Conservation (phyloP, 2,113 vertebrate genomes). For the Solenodon paradoxus region DNA sequence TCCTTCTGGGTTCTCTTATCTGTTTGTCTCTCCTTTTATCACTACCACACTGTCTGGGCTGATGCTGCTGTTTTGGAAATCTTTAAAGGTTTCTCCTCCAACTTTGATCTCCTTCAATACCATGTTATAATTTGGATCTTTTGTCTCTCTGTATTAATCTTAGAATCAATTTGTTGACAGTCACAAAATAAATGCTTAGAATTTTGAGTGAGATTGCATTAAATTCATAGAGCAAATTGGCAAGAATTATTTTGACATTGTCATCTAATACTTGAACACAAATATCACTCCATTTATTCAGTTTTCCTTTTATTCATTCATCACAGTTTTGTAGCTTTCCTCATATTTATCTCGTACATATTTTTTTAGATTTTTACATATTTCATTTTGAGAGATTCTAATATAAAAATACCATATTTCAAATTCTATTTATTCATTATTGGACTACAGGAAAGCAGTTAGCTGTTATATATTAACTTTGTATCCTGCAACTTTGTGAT, state of each 20-base stretch:
- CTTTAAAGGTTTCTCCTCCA: background rate
- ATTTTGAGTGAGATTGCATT: background rate
- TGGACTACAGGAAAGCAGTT: background rate
- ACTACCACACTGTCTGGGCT: background rate
- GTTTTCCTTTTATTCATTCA: background rate
- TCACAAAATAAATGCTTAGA: background rate
- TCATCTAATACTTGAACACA: background rate
- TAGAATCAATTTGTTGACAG: background rate
- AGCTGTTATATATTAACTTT: background rate
- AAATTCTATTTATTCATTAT: background rate
- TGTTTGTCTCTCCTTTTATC: background rate
- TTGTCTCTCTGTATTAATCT: background rate
- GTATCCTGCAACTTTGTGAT: background rate
- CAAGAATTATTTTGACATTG: background rate
- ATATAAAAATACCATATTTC: constrained; percentile 1
- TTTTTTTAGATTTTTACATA: background rate
- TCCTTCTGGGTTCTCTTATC: background rate
- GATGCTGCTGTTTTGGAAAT: background rate
- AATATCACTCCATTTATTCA: background rate
- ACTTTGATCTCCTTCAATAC: background rate
- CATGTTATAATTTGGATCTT: background rate
- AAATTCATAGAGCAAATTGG: background rate
- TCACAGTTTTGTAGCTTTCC: background rate
- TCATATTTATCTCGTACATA: background rate
- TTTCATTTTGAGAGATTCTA: background rate